Conservation (phyloP, 2,888 invertebrate genomes). For the Gastracanthus pulcherrimus region DNA sequence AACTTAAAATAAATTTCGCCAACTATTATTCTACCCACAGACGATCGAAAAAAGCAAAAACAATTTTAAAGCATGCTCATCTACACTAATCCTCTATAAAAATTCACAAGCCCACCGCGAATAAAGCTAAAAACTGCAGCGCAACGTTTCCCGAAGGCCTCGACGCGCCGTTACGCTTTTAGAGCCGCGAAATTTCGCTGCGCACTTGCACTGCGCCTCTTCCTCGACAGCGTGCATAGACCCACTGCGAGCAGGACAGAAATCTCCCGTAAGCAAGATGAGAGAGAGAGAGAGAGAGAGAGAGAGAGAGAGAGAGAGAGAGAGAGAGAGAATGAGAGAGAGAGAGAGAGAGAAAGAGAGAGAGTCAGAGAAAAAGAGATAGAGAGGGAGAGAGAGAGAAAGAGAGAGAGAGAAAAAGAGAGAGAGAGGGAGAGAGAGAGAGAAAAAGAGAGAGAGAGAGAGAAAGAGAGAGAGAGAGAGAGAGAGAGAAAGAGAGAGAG, state of each 20-base stretch:
- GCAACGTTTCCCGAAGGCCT: not conserved
- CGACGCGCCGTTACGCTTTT: slow-evolving; percentile 29
- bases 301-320: slow-evolving; percentile 9
- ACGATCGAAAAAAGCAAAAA: no score
- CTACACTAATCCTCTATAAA: not conserved
- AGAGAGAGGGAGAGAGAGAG: slow-evolving; percentile 2
- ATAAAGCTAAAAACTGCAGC: not conserved
- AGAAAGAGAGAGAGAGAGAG: not conserved
- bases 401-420: not conserved
- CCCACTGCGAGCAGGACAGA: not conserved
- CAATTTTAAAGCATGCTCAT: no score
- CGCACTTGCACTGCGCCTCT: not conserved
- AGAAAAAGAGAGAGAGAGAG: no score
- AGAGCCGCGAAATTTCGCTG: slow-evolving; percentile 16
- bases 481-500: no score
- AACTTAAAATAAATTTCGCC: no score
- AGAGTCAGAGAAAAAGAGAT: not conserved
- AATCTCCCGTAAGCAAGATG: no score
- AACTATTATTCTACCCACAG: no score
- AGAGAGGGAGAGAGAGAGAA: not conserved
- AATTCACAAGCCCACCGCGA: not conserved
- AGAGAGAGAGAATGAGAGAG: not conserved
- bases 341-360: not conserved
- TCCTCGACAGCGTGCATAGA: not conserved
- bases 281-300: not conserved